Conservation (phyloP, 2,888 invertebrate genomes). For the Exephanes ischioxanthus region DNA sequence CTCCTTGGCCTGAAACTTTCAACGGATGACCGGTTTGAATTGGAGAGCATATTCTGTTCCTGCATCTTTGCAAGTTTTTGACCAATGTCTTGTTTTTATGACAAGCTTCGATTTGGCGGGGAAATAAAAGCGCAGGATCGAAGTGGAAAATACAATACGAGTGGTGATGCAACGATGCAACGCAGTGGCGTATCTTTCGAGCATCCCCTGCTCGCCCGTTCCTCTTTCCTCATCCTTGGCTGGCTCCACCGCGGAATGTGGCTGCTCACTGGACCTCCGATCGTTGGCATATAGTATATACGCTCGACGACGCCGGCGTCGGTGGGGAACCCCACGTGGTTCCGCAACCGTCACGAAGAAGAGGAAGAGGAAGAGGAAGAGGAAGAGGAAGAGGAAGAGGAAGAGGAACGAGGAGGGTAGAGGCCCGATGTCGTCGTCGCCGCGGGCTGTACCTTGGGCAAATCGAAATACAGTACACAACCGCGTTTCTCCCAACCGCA, state of each 20-base stretch:
- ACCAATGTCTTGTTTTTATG: too few species aligned
- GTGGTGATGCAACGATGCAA: constrained; percentile 47
- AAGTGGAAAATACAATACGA: neutral
- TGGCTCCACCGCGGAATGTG: constrained; percentile 72
- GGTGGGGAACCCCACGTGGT: constrained; percentile 71
- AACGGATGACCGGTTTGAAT: too few species aligned
- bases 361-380: constrained; percentile 16
- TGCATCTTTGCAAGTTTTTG: too few species aligned
- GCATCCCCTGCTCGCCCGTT: constrained; percentile 69
- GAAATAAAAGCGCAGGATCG: neutral
- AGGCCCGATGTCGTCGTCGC: constrained; percentile 24
- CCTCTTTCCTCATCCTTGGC: constrained; percentile 73
- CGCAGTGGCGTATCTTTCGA: constrained; percentile 65
- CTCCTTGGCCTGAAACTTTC: too few species aligned
- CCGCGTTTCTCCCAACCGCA: too few species aligned
- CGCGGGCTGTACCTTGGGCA: constrained; percentile 72
- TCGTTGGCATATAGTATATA: neutral
- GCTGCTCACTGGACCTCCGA: constrained; percentile 62
- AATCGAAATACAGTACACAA: constrained; percentile 70
- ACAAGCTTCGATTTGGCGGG: too few species aligned
- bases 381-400: neutral
- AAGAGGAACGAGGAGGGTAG: constrained; percentile 36
- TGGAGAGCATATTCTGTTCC: too few species aligned
- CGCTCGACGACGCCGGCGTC: constrained; percentile 1
- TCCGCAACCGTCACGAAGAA: constrained; percentile 50